Evolutionary conservation across 2,888 invertebrate species (phyloP), one percentile per base, ranked within the genome.

Genomic region (Pelosia muscerda): DNA sequence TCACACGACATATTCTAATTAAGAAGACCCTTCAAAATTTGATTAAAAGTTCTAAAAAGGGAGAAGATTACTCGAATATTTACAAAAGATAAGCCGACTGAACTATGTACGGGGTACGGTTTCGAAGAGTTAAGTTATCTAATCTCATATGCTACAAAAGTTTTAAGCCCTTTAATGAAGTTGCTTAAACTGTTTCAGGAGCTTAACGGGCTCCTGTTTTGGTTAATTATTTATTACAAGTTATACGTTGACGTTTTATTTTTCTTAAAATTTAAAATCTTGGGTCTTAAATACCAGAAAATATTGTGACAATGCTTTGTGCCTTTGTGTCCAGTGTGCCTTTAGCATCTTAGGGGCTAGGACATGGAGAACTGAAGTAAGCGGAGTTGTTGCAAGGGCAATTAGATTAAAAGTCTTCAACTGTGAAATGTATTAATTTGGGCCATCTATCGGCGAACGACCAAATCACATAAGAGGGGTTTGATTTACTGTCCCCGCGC

Each of bases 141-240:
- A 84, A 86, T 87, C 86, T 85, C 83, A 76, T 79, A 84, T 80
- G 82, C 71, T 79, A 77, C 78, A 79, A 82, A 86, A 88, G 83
- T 86, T 87, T 75, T 74, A 79, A 81, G 75, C 81, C 75, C 78
- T 84, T 82, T 86, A 86, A 86, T 85, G 81, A 86, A 84, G 83
- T 84, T 81, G 74, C 79, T 66, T 78, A 75, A 77, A 82, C 84
- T 84, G 83, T 85, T 86, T 86, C 83, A 85, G 83, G 82, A 84
- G 87, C 83, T 83, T 84, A 82, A 79, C 79, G 73, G 78, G 79
- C 82, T 78, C 71, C 71, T 66, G 34, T 69, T 73, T 80, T 61
- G 76, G 82, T 81, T 81, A 83, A 81, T 84, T 82, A 81, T 77
- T 78, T 73, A 19, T 63, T 54, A 15, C 19, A 10, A 0, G 22